Evolutionary conservation across 2,113 vertebrate species (phyloP), one percentile per base, ranked within the genome.

Genomic region (Clarias gariepinus): DNA sequence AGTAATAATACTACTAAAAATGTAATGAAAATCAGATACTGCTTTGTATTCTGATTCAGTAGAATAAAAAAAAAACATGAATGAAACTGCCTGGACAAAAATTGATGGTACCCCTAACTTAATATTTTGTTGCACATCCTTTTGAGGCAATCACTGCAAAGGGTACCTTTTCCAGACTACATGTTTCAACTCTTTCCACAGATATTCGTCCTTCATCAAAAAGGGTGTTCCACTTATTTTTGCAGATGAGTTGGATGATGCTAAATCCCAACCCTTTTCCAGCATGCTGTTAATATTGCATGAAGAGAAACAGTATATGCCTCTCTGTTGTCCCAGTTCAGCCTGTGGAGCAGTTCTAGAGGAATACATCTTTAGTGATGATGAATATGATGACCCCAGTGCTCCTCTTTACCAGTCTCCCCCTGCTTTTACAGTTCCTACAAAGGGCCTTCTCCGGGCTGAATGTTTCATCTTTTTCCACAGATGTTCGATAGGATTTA

Each of bases 161-260:
- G 33, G 33, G 33, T 36, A 36, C 33, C 33, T 36, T 36, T 3
- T 36, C 33, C 33, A 36, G 33, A 3, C 33, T 36, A 36, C 33
- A 36, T 36, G 33, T 36, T 36, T 36, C 33, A 36, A 3, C 33
- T 36, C 33, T 36, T 36, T 36, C 33, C 33, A 36, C 3, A 36
- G 33, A 36, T 3, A 36, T 36, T 36, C 98, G 85, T 98, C 98
- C 58, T 99, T 99, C 91, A 99, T 99, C 87, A 99, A 98, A 94
- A 99, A 99, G 52, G 98, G 98, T 0, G 98, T 99, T 87, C 98
- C 98, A 12, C 98, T 99, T 82, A 99, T 99, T 93, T 99, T 99
- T 0, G 97, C 98, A 0, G 98, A 99, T 0, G 98, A 99, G 93
- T 92, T 99, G 78, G 98, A 99, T 0, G 98, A 99, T 93, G 97